Evolutionary conservation across 2,888 invertebrate species (phyloP), one percentile per base, ranked within the genome.

Genomic region (Augiades crinisus): DNA sequence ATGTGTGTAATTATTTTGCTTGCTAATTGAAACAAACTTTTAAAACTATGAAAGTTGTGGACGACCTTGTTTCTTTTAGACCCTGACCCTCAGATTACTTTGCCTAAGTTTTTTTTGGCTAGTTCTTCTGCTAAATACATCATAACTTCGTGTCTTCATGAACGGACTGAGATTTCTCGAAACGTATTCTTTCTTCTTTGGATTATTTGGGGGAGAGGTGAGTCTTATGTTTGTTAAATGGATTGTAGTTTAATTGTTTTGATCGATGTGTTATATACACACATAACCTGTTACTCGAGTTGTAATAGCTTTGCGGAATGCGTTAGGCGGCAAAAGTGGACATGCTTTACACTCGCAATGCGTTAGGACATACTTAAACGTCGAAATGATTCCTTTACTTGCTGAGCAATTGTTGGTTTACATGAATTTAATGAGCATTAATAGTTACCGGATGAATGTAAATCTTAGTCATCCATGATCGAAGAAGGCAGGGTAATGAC

Each of bases 61-160:
- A 41, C 54, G 34, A 19, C 49, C 49, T 49, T 49, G 49, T 49
- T 47, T 55, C 62, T 55, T 58, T 59, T 56, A 63, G 57, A 54
- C 63, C 65, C 61, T 70, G 68, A 67, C 65, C 64, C 65, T 67
- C 57, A 57, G 59, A 52, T 58, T 58, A 53, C 44, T 54, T 43
- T 49, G 40, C 16, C 27, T 36, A 13, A 33, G 38, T 37, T 47
- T 49, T 53, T n/a, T 36, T 30, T 22, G 24, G 30, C 27, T 34
- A 36, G 43, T 49, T 41, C n/a, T 36, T 30, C 5, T 30, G 27
- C 12, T 27, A 44, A 17, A 13, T 44, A 37, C 17, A 38, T 13
- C 12, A 7, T 38, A 31, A 21, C 31, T 37, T 31, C 24, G 41
- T 40, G 21, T 51, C 14, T 45, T 33, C 16, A 45, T 45, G 44